Evolutionary conservation across 2,888 invertebrate genomes (phyloP), one percentile per base, ranked within the genome.

Genomic region (Sympetrum striolatum): DNA sequence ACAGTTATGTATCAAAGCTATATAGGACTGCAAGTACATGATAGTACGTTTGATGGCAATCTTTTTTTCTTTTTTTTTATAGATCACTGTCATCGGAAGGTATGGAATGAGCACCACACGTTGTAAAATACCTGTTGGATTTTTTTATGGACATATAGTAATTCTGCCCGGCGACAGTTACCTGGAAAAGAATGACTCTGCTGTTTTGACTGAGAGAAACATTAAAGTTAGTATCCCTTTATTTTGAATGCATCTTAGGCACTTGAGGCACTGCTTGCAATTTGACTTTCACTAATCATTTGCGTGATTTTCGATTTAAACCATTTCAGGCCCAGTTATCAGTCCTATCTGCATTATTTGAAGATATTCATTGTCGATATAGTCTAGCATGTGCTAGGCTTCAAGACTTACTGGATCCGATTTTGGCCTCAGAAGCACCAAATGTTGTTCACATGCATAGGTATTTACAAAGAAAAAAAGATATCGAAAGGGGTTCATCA

Each of bases 81-180:
- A 97, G 97, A 97, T 98, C 91, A 98, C 98, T 58, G 97, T 97
- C 0, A 98, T 98, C 92, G 98, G 98, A 15, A 96, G 98, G 18
- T 98, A 98, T 93, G 98, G 98, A 81, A 98, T 98, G 97, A 97
- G 98, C 39, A 97, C 98, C 0, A 97, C 98, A 90, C 96, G 98
- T 92, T 98, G 98, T 93, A 96, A 97, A 94, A 98, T 98, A 91
- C 98, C 98, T 0, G 95, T 98, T 64, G 98, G 98, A n/a, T 97
- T 97, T 94, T 98, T 98, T 94, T 98, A 98, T 93, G 98, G 98
- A 0, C 98, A 98, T 93, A 96, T 98, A 79, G 96, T 97, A 31
- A n/a, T n/a, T n/a, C n/a, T n/a, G n/a, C n/a, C n/a, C n/a, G 96
- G 96, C 91, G 96, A 96, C 86, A 94, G 94, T 0, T 94, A 95